phyloP scores from a whole-genome alignment of 2,113 vertebrate genomes.

The Oreochromis niloticus region DNA sequence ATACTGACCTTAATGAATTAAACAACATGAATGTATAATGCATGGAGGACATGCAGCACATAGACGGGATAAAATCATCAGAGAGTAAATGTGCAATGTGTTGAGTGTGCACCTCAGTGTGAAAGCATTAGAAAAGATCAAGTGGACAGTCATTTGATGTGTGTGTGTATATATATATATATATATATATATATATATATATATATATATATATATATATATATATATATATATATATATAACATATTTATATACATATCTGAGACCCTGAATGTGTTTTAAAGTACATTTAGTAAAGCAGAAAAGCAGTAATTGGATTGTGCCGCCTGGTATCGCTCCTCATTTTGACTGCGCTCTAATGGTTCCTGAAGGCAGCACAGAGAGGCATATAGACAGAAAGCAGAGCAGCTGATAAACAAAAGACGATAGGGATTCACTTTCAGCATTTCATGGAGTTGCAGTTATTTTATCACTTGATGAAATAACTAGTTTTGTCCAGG shows the following conservation, averaged over 20 bases:
- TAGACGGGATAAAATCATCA: neutral
- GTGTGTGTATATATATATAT: neutral
- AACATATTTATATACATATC: slow-evolving; percentile 8
- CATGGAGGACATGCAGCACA: neutral
- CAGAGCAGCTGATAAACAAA: neutral
- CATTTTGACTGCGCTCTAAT: neutral
- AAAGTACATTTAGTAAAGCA: slow-evolving; percentile 3
- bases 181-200: neutral
- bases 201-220: neutral
- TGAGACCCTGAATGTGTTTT: neutral
- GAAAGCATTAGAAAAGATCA: neutral
- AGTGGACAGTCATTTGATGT: neutral
- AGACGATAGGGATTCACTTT: neutral
- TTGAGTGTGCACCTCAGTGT: neutral
- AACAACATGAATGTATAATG: neutral
- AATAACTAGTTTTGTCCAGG: neutral
- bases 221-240: too few species aligned
- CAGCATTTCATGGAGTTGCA: neutral
- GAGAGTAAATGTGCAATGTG: neutral
- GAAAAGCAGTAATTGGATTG: slow-evolving; percentile 16
- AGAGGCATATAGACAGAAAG: neutral
- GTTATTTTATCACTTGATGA: neutral
- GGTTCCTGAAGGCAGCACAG: slow-evolving; percentile 5
- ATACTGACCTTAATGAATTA: neutral
- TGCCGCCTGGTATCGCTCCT: neutral